These are phyloP conservation scores for Erythrolamprus reginae DNA, from an alignment of 2,113 vertebrate genomes.

Conservation along the genomic window DNA sequence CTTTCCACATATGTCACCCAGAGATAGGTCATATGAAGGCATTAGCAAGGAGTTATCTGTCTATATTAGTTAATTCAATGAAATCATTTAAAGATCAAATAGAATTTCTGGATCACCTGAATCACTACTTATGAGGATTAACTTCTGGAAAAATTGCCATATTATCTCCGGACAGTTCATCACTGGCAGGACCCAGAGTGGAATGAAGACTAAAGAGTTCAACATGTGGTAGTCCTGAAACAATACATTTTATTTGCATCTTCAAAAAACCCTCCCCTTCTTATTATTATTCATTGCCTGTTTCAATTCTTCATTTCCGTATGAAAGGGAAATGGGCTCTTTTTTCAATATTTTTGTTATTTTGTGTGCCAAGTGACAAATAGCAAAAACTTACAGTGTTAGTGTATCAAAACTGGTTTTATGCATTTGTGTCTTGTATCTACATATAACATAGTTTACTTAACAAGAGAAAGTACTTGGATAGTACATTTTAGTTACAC, in stretches of 20 bases:
- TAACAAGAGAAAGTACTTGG: neutral
- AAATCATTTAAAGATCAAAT: too few species aligned
- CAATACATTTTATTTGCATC: neutral
- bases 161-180: neutral
- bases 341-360: neutral
- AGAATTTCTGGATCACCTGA: neutral
- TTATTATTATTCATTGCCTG: conserved; percentile 9
- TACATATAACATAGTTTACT: neutral
- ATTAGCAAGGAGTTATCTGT: too few species aligned
- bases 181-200: neutral
- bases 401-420: neutral
- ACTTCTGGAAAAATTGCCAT: neutral
- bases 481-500: neutral
- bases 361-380: neutral
- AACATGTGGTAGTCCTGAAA: neutral
- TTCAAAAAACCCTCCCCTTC: neutral
- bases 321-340: conserved; percentile 1
- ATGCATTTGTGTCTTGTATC: neutral
- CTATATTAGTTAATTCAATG: too few species aligned
- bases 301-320: neutral
- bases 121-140: neutral
- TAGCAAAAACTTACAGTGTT: neutral
- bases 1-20: too few species aligned
- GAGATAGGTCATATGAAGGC: too few species aligned
- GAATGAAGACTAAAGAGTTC: neutral